Base-by-base conservation (phyloP, 2,113 vertebrate genomes). In the Thunnus thynnus region DNA sequence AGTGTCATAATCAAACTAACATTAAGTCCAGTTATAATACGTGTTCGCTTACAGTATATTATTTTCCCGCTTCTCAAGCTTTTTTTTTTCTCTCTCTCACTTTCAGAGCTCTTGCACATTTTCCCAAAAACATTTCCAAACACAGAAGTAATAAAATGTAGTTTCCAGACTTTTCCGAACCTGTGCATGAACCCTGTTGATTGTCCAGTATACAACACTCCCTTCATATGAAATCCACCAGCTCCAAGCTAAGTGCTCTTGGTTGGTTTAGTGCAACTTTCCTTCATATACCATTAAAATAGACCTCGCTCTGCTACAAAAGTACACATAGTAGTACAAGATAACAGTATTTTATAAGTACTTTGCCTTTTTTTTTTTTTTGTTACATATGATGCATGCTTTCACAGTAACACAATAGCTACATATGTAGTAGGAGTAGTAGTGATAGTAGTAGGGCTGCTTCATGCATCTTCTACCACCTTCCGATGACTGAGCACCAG, bases 371-470 rank as follows among this genome's bases (percentile, higher is more conserved):
- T 22, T 61, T 72, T 70, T 72, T 72, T 62, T 63, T 56, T 75
- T 63, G 89, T 88, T 90, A 93, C 84, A 89, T 83, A 87, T 87
- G 89, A 86, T 84, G 75, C 90, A 91, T 92, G 90, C 90, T 75
- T 46, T 81, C 80, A 89, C 86, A 78, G 80, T 69, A 85, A 87
- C 76, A 87, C 89, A 67, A 88, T 13, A 77, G 90, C 80, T 84
- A 87, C 76, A 86, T 84, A 75, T 84, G 84, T 83, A 81, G 84
- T 80, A 50, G 64, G 60, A 36, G 27, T 72, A 14, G 54, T 70
- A 13, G 52, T 69, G 2, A 60, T 64, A 67, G 72, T 75, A 60
- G 76, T 61, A 3, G 66, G 55, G 71, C 83, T 68, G 83, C 78
- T 47, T 83, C 89, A 89, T 91, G 87, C 85, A 86, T 64, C 77